These are phyloP conservation scores for Gambusia yucatana DNA, from an alignment of 2,797 vertebrate species.

Conservation along the genomic window DNA sequence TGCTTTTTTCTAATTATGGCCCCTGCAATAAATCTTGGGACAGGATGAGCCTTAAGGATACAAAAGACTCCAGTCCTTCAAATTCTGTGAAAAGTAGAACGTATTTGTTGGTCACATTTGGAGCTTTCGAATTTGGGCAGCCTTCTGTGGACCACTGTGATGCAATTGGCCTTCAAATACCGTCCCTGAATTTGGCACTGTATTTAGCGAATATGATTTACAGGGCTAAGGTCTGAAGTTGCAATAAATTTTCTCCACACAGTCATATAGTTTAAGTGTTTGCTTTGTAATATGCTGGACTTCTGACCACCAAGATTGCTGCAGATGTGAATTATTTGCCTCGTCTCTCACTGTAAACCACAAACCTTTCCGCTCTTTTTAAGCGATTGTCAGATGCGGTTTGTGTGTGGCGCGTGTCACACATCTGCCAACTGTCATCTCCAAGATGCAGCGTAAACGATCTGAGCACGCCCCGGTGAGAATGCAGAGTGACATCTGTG, in stretches of 20 bases:
- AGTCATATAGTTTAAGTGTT: not conserved
- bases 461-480: conserved; percentile 52
- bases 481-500: conserved; percentile 68
- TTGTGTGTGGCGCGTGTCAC: conserved; percentile 49
- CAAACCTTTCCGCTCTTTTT: conserved; percentile 33
- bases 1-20: not conserved
- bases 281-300: conserved; percentile 23
- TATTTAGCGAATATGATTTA: not conserved
- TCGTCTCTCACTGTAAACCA: conserved; percentile 31
- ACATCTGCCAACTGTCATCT: conserved; percentile 69
- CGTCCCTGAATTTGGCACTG: not conserved
- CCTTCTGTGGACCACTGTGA: not conserved
- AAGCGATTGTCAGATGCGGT: conserved; percentile 66
- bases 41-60: not conserved
- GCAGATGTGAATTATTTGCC: conserved; percentile 56
- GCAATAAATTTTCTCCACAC: conserved; percentile 24
- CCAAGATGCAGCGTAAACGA: conserved; percentile 39
- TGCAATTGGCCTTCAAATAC: not conserved
- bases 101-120: not conserved
- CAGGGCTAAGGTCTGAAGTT: conserved; percentile 21
- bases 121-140: not conserved
- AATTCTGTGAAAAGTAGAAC: not conserved
- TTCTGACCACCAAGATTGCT: conserved; percentile 38
- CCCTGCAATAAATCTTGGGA: not conserved
- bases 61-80: not conserved